Base-by-base conservation (phyloP, 1,140 invertebrate genomes). In the Octopus bimaculoides region DNA sequence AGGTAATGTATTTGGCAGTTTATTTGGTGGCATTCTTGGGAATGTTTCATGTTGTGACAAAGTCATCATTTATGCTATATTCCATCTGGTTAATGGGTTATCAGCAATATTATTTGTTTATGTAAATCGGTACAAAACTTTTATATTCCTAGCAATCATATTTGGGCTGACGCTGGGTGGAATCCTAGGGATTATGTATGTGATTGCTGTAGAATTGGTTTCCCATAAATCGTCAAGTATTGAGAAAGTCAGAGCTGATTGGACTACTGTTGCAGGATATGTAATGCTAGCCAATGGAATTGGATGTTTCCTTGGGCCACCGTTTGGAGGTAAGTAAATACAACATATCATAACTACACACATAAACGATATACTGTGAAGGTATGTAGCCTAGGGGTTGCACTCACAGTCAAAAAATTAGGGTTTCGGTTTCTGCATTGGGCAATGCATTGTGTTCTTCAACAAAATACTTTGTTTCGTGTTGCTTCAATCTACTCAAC, bases 231-330 rank as follows among this genome's bases (percentile, higher is more conserved):
- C 66, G 26, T n/a, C 66, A 17, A 41, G 26, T 41, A 41, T 41
- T 2, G 9, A 71, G 26, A 71, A 71, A 20, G 5, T 71, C 17
- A 71, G 26, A 71, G 80, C 85, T 26, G 80, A 80, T 54, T 79
- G 87, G 10, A 84, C 83, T 9, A 82, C 85, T 80, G 88, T 83
- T 1, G 81, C 87, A 41, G 88, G 88, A 5, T 87, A 87, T 73
- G 79, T 88, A 5, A 87, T 89, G 86, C 73, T 87, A 52, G 84
- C 84, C 52, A 87, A 88, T 84, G 88, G 88, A 26, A 56, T 88
- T 52, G 88, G 88, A 52, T 78, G 81, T 69, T 85, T 87, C 41
- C 56, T 84, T 66, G 87, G 87, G 77, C 88, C 88, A 53, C 84
- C 85, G 10, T 8, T 87, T 4, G 86, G 86, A 82, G 87, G 88